Evolutionary conservation across 2,888 invertebrate species (phyloP).

Genomic region (Ommatoiulus sabulosus): DNA sequence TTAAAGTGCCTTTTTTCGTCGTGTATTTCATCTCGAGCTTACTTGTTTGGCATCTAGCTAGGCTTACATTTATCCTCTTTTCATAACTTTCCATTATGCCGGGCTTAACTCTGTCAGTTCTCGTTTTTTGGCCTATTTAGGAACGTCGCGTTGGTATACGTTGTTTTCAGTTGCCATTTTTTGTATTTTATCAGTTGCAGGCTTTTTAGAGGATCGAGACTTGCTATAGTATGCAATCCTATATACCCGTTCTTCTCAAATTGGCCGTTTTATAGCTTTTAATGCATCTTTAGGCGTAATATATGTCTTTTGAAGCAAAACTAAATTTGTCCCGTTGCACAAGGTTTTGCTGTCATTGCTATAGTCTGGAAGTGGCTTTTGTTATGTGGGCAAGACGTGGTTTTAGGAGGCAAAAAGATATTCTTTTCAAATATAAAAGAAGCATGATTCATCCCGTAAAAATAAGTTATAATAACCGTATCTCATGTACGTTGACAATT

Average conservation of each 20-base stretch:
- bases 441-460: not conserved
- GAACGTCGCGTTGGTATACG: not conserved
- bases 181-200: conserved; percentile 10
- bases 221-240: not conserved
- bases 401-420: not conserved
- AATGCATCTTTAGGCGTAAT: conserved; percentile 7
- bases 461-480: not conserved
- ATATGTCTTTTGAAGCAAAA: not conserved
- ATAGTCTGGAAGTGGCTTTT: conserved; percentile 12
- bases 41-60: conserved; percentile 36
- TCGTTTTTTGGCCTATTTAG: not conserved
- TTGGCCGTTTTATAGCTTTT: conserved; percentile 24
- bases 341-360: not conserved
- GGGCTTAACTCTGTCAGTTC: conserved; percentile 30
- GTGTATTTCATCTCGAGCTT: conserved; percentile 18
- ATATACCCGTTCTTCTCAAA: not conserved
- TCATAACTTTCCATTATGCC: conserved; percentile 40
- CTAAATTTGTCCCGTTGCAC: conserved; percentile 40
- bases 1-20: conserved; percentile 34
- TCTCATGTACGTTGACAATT: not conserved
- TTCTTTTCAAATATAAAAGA: not conserved
- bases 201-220: not conserved
- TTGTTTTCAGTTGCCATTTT: not conserved
- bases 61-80: conserved; percentile 39
- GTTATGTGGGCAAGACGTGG: not conserved